These are phyloP conservation scores for Rhagoletis zephyria DNA, from an alignment of 1,140 invertebrate genomes.

Conservation along the genomic window DNA sequence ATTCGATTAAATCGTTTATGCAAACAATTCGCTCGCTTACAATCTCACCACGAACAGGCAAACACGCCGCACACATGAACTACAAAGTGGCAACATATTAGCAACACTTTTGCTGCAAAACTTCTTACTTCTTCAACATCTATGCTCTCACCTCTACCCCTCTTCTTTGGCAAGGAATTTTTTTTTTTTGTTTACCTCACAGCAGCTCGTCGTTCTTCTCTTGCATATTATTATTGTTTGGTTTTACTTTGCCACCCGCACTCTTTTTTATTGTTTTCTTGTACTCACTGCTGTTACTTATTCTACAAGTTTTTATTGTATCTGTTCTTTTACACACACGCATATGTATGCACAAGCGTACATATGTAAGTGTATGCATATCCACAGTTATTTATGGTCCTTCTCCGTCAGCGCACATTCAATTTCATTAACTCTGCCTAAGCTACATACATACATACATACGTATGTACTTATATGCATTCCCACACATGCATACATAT, in stretches of 20 bases:
- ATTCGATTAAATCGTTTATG: slow-evolving; percentile 74
- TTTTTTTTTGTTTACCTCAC: too few relatives aligned
- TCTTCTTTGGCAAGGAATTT: not conserved
- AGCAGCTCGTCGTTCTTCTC: too few relatives aligned
- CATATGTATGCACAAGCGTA: not conserved
- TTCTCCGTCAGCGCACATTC: slow-evolving; percentile 10
- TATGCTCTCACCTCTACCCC: not conserved
- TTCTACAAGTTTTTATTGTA: not conserved
- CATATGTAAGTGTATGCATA: not conserved
- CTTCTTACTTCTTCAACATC: not conserved
- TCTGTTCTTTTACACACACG: not conserved
- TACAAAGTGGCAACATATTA: slow-evolving; percentile 11
- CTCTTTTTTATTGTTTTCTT: slow-evolving; percentile 14
- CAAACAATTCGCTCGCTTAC: slow-evolving; percentile 73
- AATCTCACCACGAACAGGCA: not conserved
- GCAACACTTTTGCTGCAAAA: not conserved
- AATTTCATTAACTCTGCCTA: slow-evolving; percentile 48
- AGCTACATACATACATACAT: not conserved
- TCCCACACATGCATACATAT: not conserved
- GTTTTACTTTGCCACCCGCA: not conserved
- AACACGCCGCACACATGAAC: not conserved
- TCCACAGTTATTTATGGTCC: slow-evolving; percentile 19
- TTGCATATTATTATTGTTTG: too few relatives aligned
- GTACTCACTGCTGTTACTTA: slow-evolving; percentile 13
- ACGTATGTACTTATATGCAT: not conserved